Base-by-base conservation (phyloP, 2,888 invertebrate genomes). In the Serrognathus titanus region DNA sequence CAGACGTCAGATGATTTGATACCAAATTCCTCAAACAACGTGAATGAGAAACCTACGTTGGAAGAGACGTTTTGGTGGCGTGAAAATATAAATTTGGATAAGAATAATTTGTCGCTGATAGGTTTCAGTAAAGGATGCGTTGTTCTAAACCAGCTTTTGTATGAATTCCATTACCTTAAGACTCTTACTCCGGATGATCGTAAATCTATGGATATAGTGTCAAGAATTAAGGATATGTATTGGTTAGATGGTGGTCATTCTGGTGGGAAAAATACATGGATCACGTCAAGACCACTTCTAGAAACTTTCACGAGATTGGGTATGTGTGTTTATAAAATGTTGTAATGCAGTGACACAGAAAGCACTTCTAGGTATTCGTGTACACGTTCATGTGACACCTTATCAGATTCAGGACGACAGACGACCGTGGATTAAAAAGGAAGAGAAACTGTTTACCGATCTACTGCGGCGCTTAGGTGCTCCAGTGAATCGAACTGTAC, bases 51-150 rank as follows among this genome's bases (percentile, higher is more conserved):
- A 12, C 56, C 56, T 12, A 56, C 47, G n/a, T 20, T 56, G 40
- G 56, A 56, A n/a, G 56, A 56, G 13, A 48, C 56, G 10, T 73
- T 84, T 11, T 84, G 85, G 83, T 86, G 86, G 86, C 77, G 81
- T 1, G 81, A 83, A 48, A 76, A 77, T 55, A 73, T 85, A 12
- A 77, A 81, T 36, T 73, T 88, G 68, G 84, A 86, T 69, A 82
- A 83, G 70, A 63, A 58, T 48, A 55, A 55, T 36, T 45, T 58
- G 47, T 50, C 48, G 16, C 75, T 93, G 63, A 82, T 93, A 58
- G 95, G 92, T 2, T 95, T 95, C 78, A 94, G 94, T 78, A 95
- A 96, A 81, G 95, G 95, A 57, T 94, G 93, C 77, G 91, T 94
- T 57, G 94, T 94, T 58, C 83, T 95, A 68, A 96, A 95, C 81